Evolutionary conservation across 2,888 invertebrate genomes (phyloP).

Genomic region (Urechis unicinctus): DNA sequence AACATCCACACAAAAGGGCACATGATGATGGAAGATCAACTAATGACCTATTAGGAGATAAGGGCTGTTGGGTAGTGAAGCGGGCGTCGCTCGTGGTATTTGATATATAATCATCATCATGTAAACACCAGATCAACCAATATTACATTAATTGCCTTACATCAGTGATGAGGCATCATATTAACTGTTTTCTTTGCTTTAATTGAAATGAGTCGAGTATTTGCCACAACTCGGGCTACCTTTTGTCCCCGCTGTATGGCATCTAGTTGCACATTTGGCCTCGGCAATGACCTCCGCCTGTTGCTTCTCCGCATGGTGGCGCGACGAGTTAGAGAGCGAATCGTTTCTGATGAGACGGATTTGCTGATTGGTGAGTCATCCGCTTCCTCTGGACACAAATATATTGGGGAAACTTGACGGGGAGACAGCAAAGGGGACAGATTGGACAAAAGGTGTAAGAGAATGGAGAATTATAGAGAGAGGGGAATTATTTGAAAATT

Average conservation of each 20-base stretch:
- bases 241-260: conserved; percentile 45
- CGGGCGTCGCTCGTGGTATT: too few species aligned
- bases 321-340: conserved; percentile 6
- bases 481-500: background rate
- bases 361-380: background rate
- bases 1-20: background rate
- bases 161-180: too few species aligned
- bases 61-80: too few species aligned
- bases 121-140: too few species aligned
- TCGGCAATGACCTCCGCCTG: background rate
- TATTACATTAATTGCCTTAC: too few species aligned
- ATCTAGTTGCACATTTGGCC: conserved; percentile 43
- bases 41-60: too few species aligned
- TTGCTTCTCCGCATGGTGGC: conserved; percentile 8
- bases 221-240: too few species aligned
- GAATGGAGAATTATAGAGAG: background rate
- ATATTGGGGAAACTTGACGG: background rate
- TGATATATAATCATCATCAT: too few species aligned
- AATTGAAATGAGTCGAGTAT: too few species aligned
- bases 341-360: conserved; percentile 1
- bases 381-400: background rate
- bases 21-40: too few species aligned
- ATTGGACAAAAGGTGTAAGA: background rate
- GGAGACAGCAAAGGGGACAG: background rate
- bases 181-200: too few species aligned